Conservation (phyloP, 2,888 invertebrate genomes). For the Melipona bicolor region DNA sequence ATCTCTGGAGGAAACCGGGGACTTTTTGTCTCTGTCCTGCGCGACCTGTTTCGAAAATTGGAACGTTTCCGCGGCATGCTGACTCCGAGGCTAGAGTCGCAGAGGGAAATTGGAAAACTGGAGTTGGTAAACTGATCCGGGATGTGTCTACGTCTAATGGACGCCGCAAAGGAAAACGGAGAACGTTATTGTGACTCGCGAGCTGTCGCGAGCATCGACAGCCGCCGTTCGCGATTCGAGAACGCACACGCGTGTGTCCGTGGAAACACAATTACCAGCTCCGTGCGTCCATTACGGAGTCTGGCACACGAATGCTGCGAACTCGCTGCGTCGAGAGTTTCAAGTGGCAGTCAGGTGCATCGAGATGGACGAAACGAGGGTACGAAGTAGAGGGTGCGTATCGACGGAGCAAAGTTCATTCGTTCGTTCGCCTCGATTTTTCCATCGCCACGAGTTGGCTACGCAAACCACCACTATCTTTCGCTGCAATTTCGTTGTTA, state of each 20-base stretch:
- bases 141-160: not conserved
- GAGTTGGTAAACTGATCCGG: not conserved
- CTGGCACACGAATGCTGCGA: slow-evolving; percentile 14
- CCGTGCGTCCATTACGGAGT: not conserved
- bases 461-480: not conserved
- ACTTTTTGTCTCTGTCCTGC: too few relatives aligned
- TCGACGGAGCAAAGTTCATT: slow-evolving; percentile 10
- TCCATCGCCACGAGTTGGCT: not conserved
- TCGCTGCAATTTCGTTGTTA: not conserved
- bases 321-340: slow-evolving; percentile 34
- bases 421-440: slow-evolving; percentile 5
- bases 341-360: slow-evolving; percentile 48
- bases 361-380: slow-evolving; percentile 43
- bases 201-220: not conserved
- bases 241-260: not conserved
- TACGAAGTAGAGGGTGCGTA: not conserved
- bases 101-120: slow-evolving; percentile 11
- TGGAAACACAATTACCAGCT: slow-evolving; percentile 23
- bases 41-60: not conserved
- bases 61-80: not conserved
- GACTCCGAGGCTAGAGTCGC: not conserved
- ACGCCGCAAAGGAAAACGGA: not conserved
- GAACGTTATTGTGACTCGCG: not conserved
- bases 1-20: too few relatives aligned
- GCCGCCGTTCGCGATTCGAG: not conserved